phyloP scores from a whole-genome alignment of 2,797 vertebrate species.

The Molothrus ater region DNA sequence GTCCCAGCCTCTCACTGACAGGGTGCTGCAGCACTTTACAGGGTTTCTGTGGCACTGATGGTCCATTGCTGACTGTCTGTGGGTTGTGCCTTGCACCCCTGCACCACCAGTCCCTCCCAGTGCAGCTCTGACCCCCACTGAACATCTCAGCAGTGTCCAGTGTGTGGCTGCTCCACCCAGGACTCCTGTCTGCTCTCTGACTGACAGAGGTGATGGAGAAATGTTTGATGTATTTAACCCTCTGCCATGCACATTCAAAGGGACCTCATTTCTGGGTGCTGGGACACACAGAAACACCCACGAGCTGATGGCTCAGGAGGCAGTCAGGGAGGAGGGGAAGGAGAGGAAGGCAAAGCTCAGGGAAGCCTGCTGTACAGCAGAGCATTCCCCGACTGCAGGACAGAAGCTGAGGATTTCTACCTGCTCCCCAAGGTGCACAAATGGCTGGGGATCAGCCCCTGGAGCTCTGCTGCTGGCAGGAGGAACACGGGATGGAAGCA shows the following conservation, averaged over 20 bases:
- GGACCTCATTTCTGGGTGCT: not conserved
- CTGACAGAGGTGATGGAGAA: not conserved
- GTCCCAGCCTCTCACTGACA: not conserved
- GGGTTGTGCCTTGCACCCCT: not conserved
- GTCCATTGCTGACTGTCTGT: not conserved
- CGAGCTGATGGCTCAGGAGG: not conserved
- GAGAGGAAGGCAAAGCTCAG: not conserved
- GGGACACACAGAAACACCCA: not conserved
- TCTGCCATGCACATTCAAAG: not conserved
- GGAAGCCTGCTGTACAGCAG: not conserved
- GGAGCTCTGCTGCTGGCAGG: not conserved
- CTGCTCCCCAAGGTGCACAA: not conserved
- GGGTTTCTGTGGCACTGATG: not conserved
- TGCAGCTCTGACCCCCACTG: not conserved
- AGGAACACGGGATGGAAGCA: not conserved
- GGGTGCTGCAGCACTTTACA: not conserved
- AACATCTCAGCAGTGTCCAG: not conserved
- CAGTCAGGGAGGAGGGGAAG: not conserved
- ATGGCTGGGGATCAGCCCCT: not conserved
- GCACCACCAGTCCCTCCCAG: not conserved
- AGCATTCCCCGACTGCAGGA: fast-evolving
- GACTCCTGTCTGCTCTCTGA: not conserved
- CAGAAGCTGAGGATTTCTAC: not conserved
- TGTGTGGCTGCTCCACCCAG: conserved; percentile 8
- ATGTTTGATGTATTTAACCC: not conserved